Evolutionary conservation across 2,888 invertebrate species (phyloP), one percentile per base, ranked within the genome.

Genomic region (Meloe dianella): DNA sequence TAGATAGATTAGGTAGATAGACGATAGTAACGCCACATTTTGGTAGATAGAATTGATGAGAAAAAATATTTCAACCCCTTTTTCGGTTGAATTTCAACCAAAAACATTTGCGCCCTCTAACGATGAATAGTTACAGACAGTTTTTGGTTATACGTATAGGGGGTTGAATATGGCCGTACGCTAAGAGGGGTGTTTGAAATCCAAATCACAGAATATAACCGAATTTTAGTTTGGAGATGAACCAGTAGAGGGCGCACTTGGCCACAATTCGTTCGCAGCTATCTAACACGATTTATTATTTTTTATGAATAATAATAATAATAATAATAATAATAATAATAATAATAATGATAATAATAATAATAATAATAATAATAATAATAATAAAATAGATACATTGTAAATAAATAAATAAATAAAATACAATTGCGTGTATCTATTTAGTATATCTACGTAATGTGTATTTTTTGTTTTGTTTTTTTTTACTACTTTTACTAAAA

Each of bases 121-220:
- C 75, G 78, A 71, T 70, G 70, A 74, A 76, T 77, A 78, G 80
- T 73, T 56, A 68, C n/a, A 76, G 76, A 70, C 72, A 75, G 75
- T 75, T 80, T 82, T 78, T 71, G 80, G 79, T 77, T 71, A 72
- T 67, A 17, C 14, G 4, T 32, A 35, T 9, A 20, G 24, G 51
- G 51, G 51, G 22, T 51, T 5, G 1, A 17, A 38, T 2, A 14
- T n/a, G 10, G 10, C n/a, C n/a, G n/a, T n/a, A n/a, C n/a, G n/a
- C n/a, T n/a, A n/a, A 35, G 10, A 35, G 12, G 35, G 35, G 35
- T 12, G 41, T 17, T 1, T 41, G 17, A 7, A 41, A 17, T 41
- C 9, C 20, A 9, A 17, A 2, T 9, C 2, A 1, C 20, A 17
- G 32, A 8, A 1, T 10, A 9, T 32, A 6, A 22, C 51, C 51